These are phyloP conservation scores for Xylocampa areola DNA, from an alignment of 2,888 invertebrate genomes.

Conservation along the genomic window DNA sequence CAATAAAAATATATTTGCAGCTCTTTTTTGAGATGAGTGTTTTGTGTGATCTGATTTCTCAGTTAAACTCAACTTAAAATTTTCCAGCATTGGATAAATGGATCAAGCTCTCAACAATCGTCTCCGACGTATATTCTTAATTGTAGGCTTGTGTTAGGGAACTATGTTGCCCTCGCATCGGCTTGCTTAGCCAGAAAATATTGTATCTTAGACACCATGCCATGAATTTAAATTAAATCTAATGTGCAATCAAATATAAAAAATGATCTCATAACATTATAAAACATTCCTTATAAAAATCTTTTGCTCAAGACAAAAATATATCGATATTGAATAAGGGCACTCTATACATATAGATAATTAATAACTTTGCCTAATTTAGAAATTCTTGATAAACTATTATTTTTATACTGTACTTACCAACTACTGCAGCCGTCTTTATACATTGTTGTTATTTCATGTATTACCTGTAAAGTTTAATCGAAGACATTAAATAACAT, in stretches of 20 bases:
- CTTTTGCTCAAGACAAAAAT: conserved; percentile 42
- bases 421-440: conserved; percentile 8
- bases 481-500: conserved; percentile 16
- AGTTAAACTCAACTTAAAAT: not conserved
- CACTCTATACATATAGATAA: conserved; percentile 16
- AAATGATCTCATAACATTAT: conserved; percentile 41
- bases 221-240: conserved; percentile 9
- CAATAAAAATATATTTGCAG: too few relatives aligned
- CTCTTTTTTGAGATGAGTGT: too few relatives aligned
- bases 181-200: too few relatives aligned
- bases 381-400: conserved; percentile 3
- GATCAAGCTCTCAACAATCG: not conserved
- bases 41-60: too few relatives aligned
- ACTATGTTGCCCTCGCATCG: too few relatives aligned
- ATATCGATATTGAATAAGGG: conserved; percentile 25
- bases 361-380: conserved; percentile 17
- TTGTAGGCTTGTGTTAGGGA: conserved; percentile 3
- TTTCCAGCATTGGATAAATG: conserved; percentile 49
- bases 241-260: conserved; percentile 3
- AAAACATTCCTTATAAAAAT: conserved; percentile 27
- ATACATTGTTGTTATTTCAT: conserved; percentile 19
- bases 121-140: conserved; percentile 1
- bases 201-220: conserved; percentile 5
- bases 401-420: not conserved
- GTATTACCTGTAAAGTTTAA: conserved; percentile 8